Conservation (phyloP, 2,797 vertebrate genomes). For the Leptoclinus maculatus region DNA sequence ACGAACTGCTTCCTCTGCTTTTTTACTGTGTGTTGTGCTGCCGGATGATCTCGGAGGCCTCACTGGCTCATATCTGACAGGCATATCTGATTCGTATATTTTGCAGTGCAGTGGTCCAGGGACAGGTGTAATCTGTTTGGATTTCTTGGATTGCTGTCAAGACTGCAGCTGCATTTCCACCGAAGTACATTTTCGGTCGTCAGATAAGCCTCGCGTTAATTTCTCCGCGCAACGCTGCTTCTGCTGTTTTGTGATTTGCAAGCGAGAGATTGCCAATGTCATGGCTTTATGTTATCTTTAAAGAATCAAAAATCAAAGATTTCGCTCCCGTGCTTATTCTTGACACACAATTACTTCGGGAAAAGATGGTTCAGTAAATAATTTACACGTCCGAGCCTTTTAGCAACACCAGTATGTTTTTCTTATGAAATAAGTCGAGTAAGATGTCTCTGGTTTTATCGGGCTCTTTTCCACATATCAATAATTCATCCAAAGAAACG, state of each 20-base stretch:
- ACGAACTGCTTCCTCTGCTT: conserved; percentile 11
- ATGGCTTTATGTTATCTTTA: conserved; percentile 3
- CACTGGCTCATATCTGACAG: conserved; percentile 54
- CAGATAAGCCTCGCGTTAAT: conserved; percentile 16
- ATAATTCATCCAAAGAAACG: conserved; percentile 29
- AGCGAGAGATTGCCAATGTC: neutral
- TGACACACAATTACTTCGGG: neutral
- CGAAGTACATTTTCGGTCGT: conserved; percentile 1
- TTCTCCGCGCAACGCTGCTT: conserved; percentile 9
- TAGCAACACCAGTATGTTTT: conserved; percentile 6
- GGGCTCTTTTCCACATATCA: conserved; percentile 4
- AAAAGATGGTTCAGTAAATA: neutral
- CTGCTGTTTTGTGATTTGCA: conserved; percentile 18
- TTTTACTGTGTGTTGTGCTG: conserved; percentile 13
- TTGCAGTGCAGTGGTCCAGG: conserved; percentile 44
- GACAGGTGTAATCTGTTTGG: conserved; percentile 65
- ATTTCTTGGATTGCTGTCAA: conserved; percentile 49
- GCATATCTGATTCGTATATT: conserved; percentile 60
- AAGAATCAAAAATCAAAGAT: conserved; percentile 17
- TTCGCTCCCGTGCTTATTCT: neutral
- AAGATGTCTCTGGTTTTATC: neutral
- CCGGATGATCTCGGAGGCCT: conserved; percentile 52
- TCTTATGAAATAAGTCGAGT: neutral
- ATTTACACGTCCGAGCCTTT: conserved; percentile 6
- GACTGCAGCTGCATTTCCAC: conserved; percentile 44